Percentiles rank a stretch among this genome's conserved stretches.
These are phyloP conservation scores for Discoglossus pictus DNA, from an alignment of 2,797 vertebrate genomes.

Conservation along the genomic window DNA sequence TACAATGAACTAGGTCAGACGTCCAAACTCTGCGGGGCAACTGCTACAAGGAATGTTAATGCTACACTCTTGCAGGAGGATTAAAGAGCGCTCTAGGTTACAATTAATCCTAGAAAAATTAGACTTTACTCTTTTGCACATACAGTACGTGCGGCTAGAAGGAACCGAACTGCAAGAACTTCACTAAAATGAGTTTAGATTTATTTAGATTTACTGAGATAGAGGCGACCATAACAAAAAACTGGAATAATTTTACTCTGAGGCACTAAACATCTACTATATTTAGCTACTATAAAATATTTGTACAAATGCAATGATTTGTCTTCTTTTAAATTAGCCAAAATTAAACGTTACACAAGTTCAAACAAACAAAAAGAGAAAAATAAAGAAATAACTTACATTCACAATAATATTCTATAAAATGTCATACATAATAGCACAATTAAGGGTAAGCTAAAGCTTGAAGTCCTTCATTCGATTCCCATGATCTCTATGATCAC, in stretches of 20 bases:
- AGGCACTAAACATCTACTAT: too few species aligned
- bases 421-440: too few species aligned
- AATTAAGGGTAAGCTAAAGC: too few species aligned
- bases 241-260: constrained; percentile 20
- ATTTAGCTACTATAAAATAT: too few species aligned
- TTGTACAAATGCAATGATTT: too few species aligned
- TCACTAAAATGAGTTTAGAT: constrained; percentile 29
- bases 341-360: too few species aligned
- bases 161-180: constrained; percentile 8
- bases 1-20: constrained; percentile 62
- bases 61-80: constrained; percentile 37
- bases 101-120: constrained; percentile 51
- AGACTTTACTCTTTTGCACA: constrained; percentile 32
- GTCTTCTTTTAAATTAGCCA: too few species aligned
- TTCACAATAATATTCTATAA: too few species aligned
- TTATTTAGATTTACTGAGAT: constrained; percentile 8
- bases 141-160: constrained; percentile 29
- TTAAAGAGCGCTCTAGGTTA: constrained; percentile 44
- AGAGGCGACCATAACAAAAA: constrained; percentile 10
- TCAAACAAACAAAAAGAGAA: too few species aligned
- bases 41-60: constrained; percentile 60
- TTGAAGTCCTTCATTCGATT: too few species aligned
- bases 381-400: too few species aligned
- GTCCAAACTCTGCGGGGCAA: constrained; percentile 20
- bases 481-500: too few species aligned